Evolutionary conservation across 2,113 vertebrate genomes (phyloP), one percentile per base, ranked within the genome.

Genomic region (Abramis brama): DNA sequence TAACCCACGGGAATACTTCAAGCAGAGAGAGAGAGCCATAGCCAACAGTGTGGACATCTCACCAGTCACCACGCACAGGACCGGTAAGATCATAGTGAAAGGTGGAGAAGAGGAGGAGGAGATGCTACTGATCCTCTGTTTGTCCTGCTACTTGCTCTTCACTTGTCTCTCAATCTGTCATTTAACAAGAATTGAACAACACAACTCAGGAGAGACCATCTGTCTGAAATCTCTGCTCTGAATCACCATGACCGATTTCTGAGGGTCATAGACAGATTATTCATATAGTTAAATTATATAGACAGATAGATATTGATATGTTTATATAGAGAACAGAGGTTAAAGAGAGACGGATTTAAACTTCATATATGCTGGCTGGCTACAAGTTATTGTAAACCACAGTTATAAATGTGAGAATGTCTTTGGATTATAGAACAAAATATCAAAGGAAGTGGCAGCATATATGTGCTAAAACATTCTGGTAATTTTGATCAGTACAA

Each of bases 1-100:
- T 89, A 99, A 99, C 92, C 98, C 98, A 0, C 94, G 97, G 47
- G 97, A 99, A 86, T 99, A 97, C 91, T 99, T 99, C 94, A 97
- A 97, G 92, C 96, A 96, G 94, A 97, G 96, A 91, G 97, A 99
- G 91, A 92, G 95, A 90, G 97, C 96, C 3, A 94, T 97, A 0
- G 93, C 95, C 57, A 91, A 92, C 94, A 96, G 96, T 33, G 92
- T 96, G 0, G 97, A 98, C 95, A 89, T 91, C 68, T 96, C 96
- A 0, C 96, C 96, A 7, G 85, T 21, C 93, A 95, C 95, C 90
- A 88, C 96, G 91, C 97, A 97, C 92, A 94, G 97, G 93, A 95
- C 95, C 91, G 97, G 98, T 99, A 95, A 93, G 92, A 86, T 62
- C 62, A 27, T 9, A 30, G 43, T 12, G 66, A 64, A 7, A 30